phyloP scores from a whole-genome alignment of 2,797 vertebrate species.

The Galagoides demidoff region DNA sequence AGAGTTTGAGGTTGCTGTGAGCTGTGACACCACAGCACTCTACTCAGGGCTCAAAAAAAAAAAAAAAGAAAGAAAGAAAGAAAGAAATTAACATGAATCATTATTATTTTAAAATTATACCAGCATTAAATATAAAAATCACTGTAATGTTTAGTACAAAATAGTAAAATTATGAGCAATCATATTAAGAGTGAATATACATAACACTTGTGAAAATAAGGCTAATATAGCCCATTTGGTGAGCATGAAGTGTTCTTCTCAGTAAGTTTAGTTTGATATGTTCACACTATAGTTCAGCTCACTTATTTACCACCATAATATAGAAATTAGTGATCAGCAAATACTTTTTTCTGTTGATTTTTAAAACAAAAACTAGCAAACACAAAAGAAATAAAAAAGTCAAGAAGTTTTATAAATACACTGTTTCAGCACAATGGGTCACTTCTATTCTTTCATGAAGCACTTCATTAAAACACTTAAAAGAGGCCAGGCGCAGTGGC shows the following conservation, averaged over 20 bases:
- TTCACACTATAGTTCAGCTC: background rate
- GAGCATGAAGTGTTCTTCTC: background rate
- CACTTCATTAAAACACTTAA: conserved; percentile 83
- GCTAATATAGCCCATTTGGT: background rate
- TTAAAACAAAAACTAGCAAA: conserved; percentile 10
- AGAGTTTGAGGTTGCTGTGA: no score
- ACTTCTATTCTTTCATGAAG: background rate
- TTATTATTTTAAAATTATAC: background rate
- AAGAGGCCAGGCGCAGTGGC: conserved; percentile 51
- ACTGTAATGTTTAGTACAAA: background rate
- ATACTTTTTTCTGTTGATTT: background rate
- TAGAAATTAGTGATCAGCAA: background rate
- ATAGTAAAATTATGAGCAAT: background rate
- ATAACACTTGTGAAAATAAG: background rate
- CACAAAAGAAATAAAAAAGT: background rate
- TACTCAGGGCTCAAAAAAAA: no score
- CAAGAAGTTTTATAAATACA: background rate
- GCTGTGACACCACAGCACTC: no score
- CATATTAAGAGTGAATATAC: background rate
- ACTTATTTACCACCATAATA: background rate
- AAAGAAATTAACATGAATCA: conserved; percentile 1
- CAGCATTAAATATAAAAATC: background rate
- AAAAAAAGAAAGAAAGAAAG: background rate
- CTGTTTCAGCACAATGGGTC: background rate
- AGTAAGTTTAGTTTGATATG: background rate